Base-by-base conservation (phyloP, 2,113 vertebrate species). In the Sylvia atricapilla region DNA sequence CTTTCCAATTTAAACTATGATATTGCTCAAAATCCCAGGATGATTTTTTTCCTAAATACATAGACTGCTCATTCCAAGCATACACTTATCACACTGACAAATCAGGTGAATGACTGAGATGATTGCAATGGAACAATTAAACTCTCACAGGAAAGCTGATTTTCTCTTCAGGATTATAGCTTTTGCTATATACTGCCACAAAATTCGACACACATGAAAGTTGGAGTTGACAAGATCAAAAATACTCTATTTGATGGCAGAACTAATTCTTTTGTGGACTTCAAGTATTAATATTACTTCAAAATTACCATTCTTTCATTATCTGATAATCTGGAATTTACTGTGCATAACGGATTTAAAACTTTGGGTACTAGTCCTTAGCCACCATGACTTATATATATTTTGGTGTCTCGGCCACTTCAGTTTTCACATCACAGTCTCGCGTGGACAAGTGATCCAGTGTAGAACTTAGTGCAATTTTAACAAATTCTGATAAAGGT, bases 81-180 rank as follows among this genome's bases (percentile, higher is more conserved):
- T n/a, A 37, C 8, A 7, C 4, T 8, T 72, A 11, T 12, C 53
- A 15, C 31, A 76, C 21, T 67, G 28, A n/a, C 21, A 30, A 58
- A 13, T n/a, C 33, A 80, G 21, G 19, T 49, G 41, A 62, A 44
- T 0, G 3, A 35, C 4, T 0, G 0, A 84, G 20, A 31, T 25
- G 10, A 58, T 27, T 35, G 10, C n/a, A 87, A 9, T 59, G 43
- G 46, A 70, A 63, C 6, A 53, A 53, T 58, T 84, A 72, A 49
- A 35, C 3, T 23, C 20, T 85, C 20, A 47, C 2, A 3, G 23
- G 18, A 84, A 41, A 84, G 13, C 3, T 62, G 23, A 33, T 63
- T 87, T 80, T 77, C 43, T 49, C 7, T 39, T 75, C n/a, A 47
- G 35, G 35, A 50, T 17, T 41, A 4, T 6, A n/a, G 52, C 11